These are phyloP conservation scores for Manduca sexta DNA, from an alignment of 1,140 invertebrate genomes.

Conservation along the genomic window DNA sequence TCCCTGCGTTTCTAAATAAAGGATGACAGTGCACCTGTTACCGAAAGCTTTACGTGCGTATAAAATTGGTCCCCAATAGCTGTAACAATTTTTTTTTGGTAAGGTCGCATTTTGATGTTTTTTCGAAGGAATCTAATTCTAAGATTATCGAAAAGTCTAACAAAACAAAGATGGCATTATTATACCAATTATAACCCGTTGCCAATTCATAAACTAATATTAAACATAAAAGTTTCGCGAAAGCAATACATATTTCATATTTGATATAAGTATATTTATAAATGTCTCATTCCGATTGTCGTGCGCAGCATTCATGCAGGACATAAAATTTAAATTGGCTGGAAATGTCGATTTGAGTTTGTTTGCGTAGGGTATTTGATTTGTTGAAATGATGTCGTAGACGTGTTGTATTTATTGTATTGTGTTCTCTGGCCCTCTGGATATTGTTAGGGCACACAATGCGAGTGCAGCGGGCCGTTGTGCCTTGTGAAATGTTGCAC, in stretches of 20 bases:
- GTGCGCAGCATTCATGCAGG: slow-evolving; percentile 22
- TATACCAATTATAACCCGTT: too few relatives aligned
- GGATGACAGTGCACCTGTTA: too few relatives aligned
- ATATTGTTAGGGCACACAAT: slow-evolving; percentile 69
- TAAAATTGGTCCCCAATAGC: too few relatives aligned
- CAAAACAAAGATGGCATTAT: too few relatives aligned
- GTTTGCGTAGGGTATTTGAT: slow-evolving; percentile 51
- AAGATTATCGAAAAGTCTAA: too few relatives aligned
- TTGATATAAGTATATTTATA: slow-evolving; percentile 4
- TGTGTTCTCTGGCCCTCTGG: slow-evolving; percentile 44
- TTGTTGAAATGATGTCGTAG: slow-evolving; percentile 47
- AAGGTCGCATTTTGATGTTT: too few relatives aligned
- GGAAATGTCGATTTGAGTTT: slow-evolving; percentile 45
- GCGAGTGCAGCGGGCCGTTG: slow-evolving; percentile 65
- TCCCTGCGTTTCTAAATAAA: background rate
- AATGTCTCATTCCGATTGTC: slow-evolving; percentile 18
- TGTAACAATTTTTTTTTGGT: background rate
- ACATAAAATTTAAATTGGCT: slow-evolving; percentile 47
- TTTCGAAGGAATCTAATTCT: too few relatives aligned
- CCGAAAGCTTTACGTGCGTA: too few relatives aligned
- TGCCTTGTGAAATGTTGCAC: slow-evolving; percentile 71
- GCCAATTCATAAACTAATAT: too few relatives aligned
- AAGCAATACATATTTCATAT: background rate
- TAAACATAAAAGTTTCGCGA: too few relatives aligned
- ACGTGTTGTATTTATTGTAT: slow-evolving; percentile 51